These are phyloP conservation scores for Leptopilina myrica DNA, from an alignment of 2,888 invertebrate species.

Conservation along the genomic window DNA sequence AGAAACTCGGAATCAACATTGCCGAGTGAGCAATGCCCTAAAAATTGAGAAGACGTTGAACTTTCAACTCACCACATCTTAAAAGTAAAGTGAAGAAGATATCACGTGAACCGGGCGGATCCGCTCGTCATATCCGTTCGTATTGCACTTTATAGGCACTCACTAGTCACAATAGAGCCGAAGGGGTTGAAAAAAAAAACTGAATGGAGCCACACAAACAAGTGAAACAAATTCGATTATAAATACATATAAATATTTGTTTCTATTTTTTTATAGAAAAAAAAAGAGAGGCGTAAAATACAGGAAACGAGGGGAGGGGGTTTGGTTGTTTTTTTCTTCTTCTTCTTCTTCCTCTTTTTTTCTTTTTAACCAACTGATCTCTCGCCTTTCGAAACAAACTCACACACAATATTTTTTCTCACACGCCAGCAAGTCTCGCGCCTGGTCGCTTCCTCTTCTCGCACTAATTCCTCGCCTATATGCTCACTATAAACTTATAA, in stretches of 20 bases:
- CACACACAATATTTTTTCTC: constrained; percentile 23
- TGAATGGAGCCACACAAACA: not conserved
- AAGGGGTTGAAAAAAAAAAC: constrained; percentile 1
- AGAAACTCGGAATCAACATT: not conserved
- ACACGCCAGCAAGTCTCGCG: constrained; percentile 39
- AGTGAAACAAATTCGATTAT: not conserved
- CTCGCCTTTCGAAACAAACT: not conserved
- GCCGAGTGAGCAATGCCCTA: not conserved
- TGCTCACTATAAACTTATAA: constrained; percentile 60
- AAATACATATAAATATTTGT: too few species aligned
- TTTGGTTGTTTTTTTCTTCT: too few species aligned
- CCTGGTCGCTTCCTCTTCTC: constrained; percentile 31
- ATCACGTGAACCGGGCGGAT: constrained; percentile 70
- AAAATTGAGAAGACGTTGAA: constrained; percentile 24
- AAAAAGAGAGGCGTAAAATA: not conserved
- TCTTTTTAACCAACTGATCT: not conserved
- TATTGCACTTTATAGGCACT: constrained; percentile 51
- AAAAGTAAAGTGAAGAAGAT: constrained; percentile 47
- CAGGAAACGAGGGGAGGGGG: not conserved
- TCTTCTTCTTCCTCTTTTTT: not conserved
- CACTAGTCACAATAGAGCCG: constrained; percentile 27
- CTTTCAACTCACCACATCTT: constrained; percentile 60
- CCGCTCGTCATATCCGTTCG: constrained; percentile 67
- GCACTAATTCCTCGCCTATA: constrained; percentile 40
- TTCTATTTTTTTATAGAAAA: not conserved